phyloP scores from a whole-genome alignment of 2,113 vertebrate species.

The Forbesichthys papilliferus region DNA sequence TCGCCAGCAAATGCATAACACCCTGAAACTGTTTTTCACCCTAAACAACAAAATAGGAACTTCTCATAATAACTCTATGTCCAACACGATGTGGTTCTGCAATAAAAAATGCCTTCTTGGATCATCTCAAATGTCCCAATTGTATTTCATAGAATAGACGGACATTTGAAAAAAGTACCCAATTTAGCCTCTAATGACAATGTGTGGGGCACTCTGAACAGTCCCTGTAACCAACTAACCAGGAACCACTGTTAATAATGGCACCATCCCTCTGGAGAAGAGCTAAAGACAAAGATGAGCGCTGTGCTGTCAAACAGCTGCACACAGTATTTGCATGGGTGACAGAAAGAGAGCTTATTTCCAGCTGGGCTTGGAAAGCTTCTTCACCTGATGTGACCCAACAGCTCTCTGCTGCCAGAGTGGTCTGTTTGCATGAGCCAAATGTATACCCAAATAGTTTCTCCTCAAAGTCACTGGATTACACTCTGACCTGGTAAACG shows the following conservation, averaged over 20 bases:
- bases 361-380: conserved; percentile 49
- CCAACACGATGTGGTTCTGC: not conserved
- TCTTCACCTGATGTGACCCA: conserved; percentile 54
- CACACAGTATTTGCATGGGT: conserved; percentile 41
- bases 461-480: too few species aligned
- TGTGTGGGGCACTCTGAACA: conserved; percentile 3
- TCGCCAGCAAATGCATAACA: not conserved
- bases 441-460: not conserved
- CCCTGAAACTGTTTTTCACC: not conserved
- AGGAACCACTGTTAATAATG: conserved; percentile 28
- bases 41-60: not conserved
- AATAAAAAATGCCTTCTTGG: not conserved
- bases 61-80: not conserved
- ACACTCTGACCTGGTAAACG: conserved; percentile 33
- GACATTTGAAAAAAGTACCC: not conserved
- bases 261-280: conserved; percentile 15
- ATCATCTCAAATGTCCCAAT: not conserved
- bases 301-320: conserved; percentile 37
- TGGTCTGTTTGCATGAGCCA: not conserved
- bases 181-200: not conserved
- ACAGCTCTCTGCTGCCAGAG: conserved; percentile 20
- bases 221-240: conserved; percentile 25
- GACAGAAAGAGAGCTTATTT: conserved; percentile 49
- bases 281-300: conserved; percentile 29
- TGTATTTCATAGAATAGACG: not conserved